phyloP scores from a whole-genome alignment of 2,113 vertebrate species.

The Macaca nemestrina region DNA sequence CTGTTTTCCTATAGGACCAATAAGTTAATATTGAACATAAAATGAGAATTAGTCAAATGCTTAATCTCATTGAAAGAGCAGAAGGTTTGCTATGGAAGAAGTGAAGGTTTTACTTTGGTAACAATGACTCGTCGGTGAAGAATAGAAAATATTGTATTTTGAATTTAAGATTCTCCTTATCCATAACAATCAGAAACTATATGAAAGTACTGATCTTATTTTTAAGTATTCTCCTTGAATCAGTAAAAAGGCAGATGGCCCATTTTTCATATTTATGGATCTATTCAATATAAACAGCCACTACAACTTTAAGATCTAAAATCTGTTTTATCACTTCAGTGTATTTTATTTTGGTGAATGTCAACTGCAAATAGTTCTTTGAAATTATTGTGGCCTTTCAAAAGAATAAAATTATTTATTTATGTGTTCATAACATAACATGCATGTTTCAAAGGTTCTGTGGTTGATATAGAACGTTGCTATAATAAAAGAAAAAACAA shows the following conservation, averaged over 20 bases:
- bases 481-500: neutral
- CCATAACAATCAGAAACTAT: neutral
- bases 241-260: neutral
- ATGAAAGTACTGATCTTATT: neutral
- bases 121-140: neutral
- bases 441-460: neutral
- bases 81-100: neutral
- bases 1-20: neutral
- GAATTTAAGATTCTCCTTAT: constrained; percentile 33
- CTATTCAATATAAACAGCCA: neutral
- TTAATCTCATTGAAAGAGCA: constrained; percentile 7
- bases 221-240: constrained; percentile 12
- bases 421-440: neutral
- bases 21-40: constrained; percentile 9
- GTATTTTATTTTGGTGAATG: neutral
- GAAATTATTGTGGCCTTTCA: constrained; percentile 38
- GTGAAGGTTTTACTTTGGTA: constrained; percentile 1
- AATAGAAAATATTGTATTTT: constrained; percentile 14
- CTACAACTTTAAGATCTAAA: neutral
- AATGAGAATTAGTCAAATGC: neutral
- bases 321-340: constrained; percentile 11
- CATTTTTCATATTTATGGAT: constrained; percentile 21
- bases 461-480: neutral
- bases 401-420: neutral
- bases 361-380: constrained; percentile 1